Evolutionary conservation across 2,113 vertebrate species (phyloP).

Genomic region (Reinhardtius hippoglossoides): DNA sequence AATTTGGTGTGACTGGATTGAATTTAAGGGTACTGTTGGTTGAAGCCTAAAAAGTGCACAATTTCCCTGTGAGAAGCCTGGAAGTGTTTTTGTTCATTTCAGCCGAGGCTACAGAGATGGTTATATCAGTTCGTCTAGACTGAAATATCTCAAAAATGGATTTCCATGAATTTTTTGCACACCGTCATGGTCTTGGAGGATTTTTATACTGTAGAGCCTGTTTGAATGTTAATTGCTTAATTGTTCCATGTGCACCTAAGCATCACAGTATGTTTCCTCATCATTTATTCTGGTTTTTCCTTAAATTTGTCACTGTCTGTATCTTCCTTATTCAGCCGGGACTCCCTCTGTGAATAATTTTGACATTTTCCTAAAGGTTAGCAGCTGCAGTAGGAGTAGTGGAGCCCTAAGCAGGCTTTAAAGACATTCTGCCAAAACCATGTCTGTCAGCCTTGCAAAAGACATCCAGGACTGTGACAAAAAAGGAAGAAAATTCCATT

Average conservation of each 20-base stretch:
- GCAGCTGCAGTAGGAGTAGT: background rate
- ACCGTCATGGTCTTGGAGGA: background rate
- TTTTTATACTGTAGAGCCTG: background rate
- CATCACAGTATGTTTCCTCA: background rate
- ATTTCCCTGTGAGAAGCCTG: no score
- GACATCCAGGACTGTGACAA: constrained; percentile 24
- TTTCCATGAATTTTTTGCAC: no score
- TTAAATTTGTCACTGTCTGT: background rate
- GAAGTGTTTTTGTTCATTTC: no score
- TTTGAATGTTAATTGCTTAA: background rate
- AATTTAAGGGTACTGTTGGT: no score
- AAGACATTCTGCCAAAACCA: constrained; percentile 25
- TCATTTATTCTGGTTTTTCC: background rate
- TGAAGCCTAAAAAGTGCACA: no score
- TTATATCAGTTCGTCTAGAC: no score
- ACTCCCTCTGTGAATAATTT: constrained; percentile 45
- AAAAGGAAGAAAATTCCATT: background rate
- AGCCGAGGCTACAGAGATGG: no score
- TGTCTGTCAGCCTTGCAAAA: constrained; percentile 44
- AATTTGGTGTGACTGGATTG: no score
- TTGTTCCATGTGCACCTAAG: background rate
- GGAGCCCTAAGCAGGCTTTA: constrained; percentile 23
- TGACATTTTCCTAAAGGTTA: constrained; percentile 64
- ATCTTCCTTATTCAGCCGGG: constrained; percentile 19
- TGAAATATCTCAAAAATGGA: no score